Conservation (phyloP, 1,140 invertebrate genomes). For the Drosophila nigrodunni region DNA sequence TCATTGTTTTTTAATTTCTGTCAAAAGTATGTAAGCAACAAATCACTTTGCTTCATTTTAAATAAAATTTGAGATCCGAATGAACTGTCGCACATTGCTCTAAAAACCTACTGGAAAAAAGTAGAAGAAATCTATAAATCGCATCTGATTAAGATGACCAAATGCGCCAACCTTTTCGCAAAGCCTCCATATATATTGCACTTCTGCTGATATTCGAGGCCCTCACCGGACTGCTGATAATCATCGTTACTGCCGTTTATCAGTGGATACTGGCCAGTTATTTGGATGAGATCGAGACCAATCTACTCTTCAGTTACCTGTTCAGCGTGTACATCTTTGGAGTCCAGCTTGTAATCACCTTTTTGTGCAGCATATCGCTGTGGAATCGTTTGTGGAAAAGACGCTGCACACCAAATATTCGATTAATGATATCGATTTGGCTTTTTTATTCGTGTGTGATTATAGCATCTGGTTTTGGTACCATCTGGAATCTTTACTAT, state of each 20-base stretch:
- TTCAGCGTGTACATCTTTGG: conserved; percentile 67
- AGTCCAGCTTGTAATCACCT: conserved; percentile 59
- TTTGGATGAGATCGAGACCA: conserved; percentile 53
- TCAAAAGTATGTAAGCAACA: background rate
- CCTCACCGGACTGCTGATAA: conserved; percentile 61
- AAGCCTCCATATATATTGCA: conserved; percentile 59
- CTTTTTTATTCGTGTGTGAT: conserved; percentile 72
- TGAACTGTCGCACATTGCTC: background rate
- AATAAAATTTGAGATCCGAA: conserved; percentile 39
- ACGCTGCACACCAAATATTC: conserved; percentile 69
- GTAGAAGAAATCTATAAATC: background rate
- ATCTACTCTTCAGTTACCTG: conserved; percentile 56
- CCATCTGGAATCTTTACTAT: conserved; percentile 59
- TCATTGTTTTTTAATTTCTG: background rate
- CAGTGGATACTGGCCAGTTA: conserved; percentile 60
- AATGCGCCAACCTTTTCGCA: conserved; percentile 77
- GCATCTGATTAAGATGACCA: conserved; percentile 66
- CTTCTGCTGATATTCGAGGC: conserved; percentile 66
- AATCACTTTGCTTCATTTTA: background rate
- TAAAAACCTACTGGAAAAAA: background rate
- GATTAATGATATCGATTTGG: conserved; percentile 66
- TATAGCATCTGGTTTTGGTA: conserved; percentile 62
- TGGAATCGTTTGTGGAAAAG: conserved; percentile 71
- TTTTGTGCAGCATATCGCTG: conserved; percentile 63
- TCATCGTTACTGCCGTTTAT: conserved; percentile 63